Percentiles rank a stretch among this genome's conserved stretches.
Evolutionary conservation across 2,888 invertebrate species (phyloP).

Genomic region (Xanthostigma xanthostigma): DNA sequence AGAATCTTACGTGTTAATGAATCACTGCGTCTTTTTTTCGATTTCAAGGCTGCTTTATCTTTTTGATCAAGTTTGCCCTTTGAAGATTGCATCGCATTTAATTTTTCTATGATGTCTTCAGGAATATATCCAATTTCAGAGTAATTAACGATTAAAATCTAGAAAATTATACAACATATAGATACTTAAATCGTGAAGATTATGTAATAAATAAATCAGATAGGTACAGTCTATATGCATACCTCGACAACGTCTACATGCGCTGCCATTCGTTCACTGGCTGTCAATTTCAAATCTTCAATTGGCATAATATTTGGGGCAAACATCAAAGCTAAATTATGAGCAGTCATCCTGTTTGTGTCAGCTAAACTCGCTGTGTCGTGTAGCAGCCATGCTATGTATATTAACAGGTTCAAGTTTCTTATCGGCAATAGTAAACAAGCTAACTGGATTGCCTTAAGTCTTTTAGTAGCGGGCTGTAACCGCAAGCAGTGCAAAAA

Average conservation of each 20-base stretch:
- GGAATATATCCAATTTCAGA: conserved; percentile 59
- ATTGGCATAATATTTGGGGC: conserved; percentile 77
- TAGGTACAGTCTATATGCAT: conserved; percentile 7
- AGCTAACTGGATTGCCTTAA: conserved; percentile 35
- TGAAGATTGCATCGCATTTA: conserved; percentile 14
- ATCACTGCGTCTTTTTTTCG: conserved; percentile 73
- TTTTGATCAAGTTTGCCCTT: conserved; percentile 15
- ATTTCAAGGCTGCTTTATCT: conserved; percentile 36
- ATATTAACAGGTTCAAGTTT: conserved; percentile 65
- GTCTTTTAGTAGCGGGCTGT: conserved; percentile 17
- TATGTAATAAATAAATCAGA: conserved; percentile 5
- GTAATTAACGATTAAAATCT: conserved; percentile 67
- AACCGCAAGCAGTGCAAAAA: conserved; percentile 52
- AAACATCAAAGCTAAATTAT: conserved; percentile 72
- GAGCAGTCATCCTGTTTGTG: conserved; percentile 68
- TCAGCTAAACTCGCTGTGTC: conserved; percentile 51
- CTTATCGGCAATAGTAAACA: conserved; percentile 59
- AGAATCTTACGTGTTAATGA: conserved; percentile 60
- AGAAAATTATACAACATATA: conserved; percentile 17
- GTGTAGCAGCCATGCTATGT: conserved; percentile 64
- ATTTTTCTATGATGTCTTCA: conserved; percentile 34
- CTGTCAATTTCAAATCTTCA: conserved; percentile 33
- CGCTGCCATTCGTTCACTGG: conserved; percentile 44
- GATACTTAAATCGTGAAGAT: conserved; percentile 5
- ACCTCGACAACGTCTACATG: conserved; percentile 59